Conservation (phyloP, 2,113 vertebrate species). For the Eleginops maclovinus region DNA sequence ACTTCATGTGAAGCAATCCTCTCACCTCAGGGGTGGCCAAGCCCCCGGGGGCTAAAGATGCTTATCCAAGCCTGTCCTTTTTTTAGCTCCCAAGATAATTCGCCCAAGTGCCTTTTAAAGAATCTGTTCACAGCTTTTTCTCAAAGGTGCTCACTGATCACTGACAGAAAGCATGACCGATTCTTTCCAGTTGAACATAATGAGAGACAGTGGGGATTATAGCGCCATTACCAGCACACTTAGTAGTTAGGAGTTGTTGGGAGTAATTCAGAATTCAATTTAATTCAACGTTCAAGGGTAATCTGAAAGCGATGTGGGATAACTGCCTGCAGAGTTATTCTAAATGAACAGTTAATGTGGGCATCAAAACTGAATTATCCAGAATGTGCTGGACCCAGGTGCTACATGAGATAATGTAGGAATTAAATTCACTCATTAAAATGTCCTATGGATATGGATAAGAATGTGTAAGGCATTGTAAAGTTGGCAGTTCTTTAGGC, state of each 20-base stretch:
- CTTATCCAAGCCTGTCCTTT: slow-evolving; percentile 80
- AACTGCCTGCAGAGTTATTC: slow-evolving; percentile 61
- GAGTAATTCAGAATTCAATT: slow-evolving; percentile 70
- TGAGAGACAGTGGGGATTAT: slow-evolving; percentile 56
- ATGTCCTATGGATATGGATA: slow-evolving; percentile 49
- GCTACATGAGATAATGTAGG: slow-evolving; percentile 56
- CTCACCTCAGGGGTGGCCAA: slow-evolving; percentile 74
- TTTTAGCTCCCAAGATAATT: slow-evolving; percentile 82
- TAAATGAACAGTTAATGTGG: slow-evolving; percentile 62
- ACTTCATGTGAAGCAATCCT: slow-evolving; percentile 77
- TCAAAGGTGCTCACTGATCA: slow-evolving; percentile 68
- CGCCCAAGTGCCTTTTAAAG: slow-evolving; percentile 64
- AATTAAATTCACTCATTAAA: slow-evolving; percentile 65
- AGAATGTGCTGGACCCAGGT: slow-evolving; percentile 60
- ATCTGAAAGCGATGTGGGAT: slow-evolving; percentile 58
- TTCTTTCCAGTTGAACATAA: slow-evolving; percentile 63
- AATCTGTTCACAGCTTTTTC: slow-evolving; percentile 69
- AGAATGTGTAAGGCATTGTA: slow-evolving; percentile 58
- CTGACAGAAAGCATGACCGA: slow-evolving; percentile 58
- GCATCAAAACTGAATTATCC: slow-evolving; percentile 38
- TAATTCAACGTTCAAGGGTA: slow-evolving; percentile 54
- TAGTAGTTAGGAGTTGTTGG: slow-evolving; percentile 48
- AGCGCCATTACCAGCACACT: slow-evolving; percentile 65
- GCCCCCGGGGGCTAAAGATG: slow-evolving; percentile 70
- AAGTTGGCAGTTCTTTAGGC: slow-evolving; percentile 62